Evolutionary conservation across 2,113 vertebrate species (phyloP).

Genomic region (Prolemur simus): DNA sequence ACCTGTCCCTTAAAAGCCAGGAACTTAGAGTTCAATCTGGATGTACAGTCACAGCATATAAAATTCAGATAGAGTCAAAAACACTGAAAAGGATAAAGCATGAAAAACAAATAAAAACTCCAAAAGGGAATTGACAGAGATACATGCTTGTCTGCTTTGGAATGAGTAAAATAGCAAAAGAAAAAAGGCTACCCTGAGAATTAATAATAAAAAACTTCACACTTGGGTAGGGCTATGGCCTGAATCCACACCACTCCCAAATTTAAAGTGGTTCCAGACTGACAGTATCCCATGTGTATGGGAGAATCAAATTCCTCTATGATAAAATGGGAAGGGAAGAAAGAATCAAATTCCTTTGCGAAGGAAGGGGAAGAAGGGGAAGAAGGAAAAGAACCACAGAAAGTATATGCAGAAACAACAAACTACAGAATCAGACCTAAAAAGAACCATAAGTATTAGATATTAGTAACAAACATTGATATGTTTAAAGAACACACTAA

Average conservation of each 20-base stretch:
- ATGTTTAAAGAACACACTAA: not conserved
- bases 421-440: not conserved
- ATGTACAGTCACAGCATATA: not conserved
- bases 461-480: not conserved
- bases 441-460: not conserved
- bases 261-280: not conserved
- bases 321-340: not conserved
- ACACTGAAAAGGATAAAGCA: not conserved
- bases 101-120: not conserved
- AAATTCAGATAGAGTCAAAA: not conserved
- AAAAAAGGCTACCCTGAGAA: not conserved
- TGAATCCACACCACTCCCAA: not conserved
- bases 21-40: not conserved
- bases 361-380: not conserved
- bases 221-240: not conserved
- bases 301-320: not conserved
- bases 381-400: not conserved
- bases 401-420: not conserved
- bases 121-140: not conserved
- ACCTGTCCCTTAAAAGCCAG: not conserved
- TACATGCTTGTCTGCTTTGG: not conserved
- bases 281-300: not conserved
- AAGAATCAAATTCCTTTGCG: not conserved
- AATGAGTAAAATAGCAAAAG: not conserved
- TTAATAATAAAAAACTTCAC: not conserved